Evolutionary conservation across 2,113 vertebrate genomes (phyloP), one percentile per base, ranked within the genome.

Genomic region (Nyctereutes procyonoides): DNA sequence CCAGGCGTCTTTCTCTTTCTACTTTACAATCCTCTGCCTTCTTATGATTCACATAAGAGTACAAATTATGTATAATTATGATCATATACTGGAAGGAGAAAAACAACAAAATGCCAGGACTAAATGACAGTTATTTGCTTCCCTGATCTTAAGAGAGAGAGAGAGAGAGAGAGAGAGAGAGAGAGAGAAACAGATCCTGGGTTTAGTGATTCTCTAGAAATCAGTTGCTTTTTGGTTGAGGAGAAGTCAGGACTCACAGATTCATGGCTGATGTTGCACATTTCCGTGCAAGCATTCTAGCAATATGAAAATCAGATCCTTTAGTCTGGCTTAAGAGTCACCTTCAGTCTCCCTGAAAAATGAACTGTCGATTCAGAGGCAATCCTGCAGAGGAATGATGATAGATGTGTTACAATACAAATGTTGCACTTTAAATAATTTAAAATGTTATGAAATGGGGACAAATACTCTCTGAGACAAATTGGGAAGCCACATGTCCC

Each of bases 281-380:
- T 88, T 79, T 96, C 35, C 48, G 71, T 3, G 2, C 30, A 74
- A 32, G 55, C 5, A 65, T 77, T 74, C 60, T 76, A 69, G 69
- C 6, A 58, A 56, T 35, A 48, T 89, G 51, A 93, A 89, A 86
- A 65, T 80, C 28, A n/a, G 30, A 89, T 30, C 24, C 79, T 92
- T 89, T 73, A 76, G 73, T 90, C 80, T 80, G 69, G 9, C 24
- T 95, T 73, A 84, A 82, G 83, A 89, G 14, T 97, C 84, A 87
- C 81, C 87, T 87, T 97, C 53, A 19, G 38, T 87, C 67, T 92
- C 30, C 63, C 53, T 92, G 84, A 80, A 95, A 95, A 95, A 92
- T 77, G 90, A 95, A 76, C 56, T 76, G 62, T 88, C 55, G 67
- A 43, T 92, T 96, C 93, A 81, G 43, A 95, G 73, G n/a, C 24